Base-by-base conservation (phyloP, 2,113 vertebrate genomes). In the Vimba vimba region DNA sequence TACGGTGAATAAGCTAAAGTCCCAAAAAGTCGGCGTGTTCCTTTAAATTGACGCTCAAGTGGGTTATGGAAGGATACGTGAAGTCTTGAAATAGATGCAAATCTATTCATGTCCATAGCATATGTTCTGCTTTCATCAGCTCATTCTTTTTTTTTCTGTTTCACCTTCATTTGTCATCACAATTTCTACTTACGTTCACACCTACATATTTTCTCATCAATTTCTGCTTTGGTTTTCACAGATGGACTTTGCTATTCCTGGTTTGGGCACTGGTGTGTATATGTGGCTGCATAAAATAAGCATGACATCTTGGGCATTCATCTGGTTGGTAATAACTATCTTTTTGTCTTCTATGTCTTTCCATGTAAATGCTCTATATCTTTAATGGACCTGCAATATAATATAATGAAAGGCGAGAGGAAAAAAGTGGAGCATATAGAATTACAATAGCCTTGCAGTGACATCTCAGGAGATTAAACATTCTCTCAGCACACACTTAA, bases 281-380 rank as follows among this genome's bases (percentile, higher is more conserved):
- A 21, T 88, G 52, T 89, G 91, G 89, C 50, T 90, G 25, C 90
- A 91, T 79, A 71, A 87, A 17, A 36, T 15, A 52, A 39, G 45
- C 17, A 82, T 92, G 50, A 88, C 86, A 25, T 25, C 68, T 75
- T 92, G 88, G 90, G 84, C 88, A 36, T 79, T 88, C 12, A 91
- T 90, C 87, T 89, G 75, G 83, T 89, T 62, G 86, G 85, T 21
- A 23, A 17, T 43, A 7, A 47, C 15, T 6, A 25, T 47, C 0
- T 47, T 45, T 74, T 47, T 74, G 71, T 74, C 71, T 74, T 15
- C 12, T 1, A 6, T 25, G 21, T 74, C 39, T 78, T 0, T 33
- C 15, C 36, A 57, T 33, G 8, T 77, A 33, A 77, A 77, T 57
- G 17, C 47, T 12, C 13, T 17, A 30, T 0, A 50, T 12, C 43